Base-by-base conservation (phyloP, 2,113 vertebrate species). In the Misgurnus mizolepis region DNA sequence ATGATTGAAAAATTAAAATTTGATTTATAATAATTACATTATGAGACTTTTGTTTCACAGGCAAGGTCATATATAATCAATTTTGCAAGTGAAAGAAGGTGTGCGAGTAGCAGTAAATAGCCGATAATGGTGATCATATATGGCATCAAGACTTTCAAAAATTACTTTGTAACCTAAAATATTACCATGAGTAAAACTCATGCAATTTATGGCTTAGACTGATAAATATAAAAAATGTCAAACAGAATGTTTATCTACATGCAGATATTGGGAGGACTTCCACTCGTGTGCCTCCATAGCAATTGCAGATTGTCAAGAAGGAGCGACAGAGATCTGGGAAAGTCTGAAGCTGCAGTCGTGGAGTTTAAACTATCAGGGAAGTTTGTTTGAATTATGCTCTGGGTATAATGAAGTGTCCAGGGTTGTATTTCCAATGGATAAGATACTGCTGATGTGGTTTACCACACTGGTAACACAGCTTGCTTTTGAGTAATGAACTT, bases 211-310 rank as follows among this genome's bases (percentile, higher is more conserved):
- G 18, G 53, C 66, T 56, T 7, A 34, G 45, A 70, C 49, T 50
- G n/a, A 34, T 49, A 17, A 62, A 17, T 39, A 39, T 67, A 18
- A 67, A 62, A 66, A 18, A 34, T 41, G 17, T 73, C 17, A 41
- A 58, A 22, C 39, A 73, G 53, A 72, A 12, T 73, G 22, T 65
- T 84, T 78, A 5, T 72, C 18, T 61, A 45, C n/a, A 17, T 78
- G 40, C 91, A 96, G 95, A 87, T 95, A 95, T 90, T 95, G 95
- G 95, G 92, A 95, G 82, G 94, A 95, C 84, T 96, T 96, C 89
- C 94, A 95, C 85, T 92, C 91, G 82, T 96, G 95, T 88, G 94
- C 95, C 83, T 92, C 94, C 88, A 93, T 92, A 79, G 95, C 95
- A 81, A 92, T 96, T 80, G 94, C 94, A 84, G 95, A 95, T 90